A percentile compares a stretch with the other conserved stretches of the same genome.
phyloP scores from a whole-genome alignment of 2,888 invertebrate species.

The Diaphora mendica region DNA sequence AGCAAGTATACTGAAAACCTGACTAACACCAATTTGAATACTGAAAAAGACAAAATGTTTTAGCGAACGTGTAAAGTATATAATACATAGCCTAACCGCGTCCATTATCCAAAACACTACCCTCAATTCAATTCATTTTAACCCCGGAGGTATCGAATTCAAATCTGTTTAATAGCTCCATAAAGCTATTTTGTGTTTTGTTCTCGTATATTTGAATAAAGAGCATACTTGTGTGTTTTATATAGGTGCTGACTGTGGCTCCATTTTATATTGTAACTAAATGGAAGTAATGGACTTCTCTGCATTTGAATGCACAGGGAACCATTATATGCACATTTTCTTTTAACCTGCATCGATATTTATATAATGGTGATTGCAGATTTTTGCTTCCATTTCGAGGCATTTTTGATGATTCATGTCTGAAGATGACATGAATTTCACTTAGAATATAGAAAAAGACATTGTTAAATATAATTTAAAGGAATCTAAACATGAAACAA shows the following conservation, averaged over 20 bases:
- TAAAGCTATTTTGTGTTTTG: conserved; percentile 3
- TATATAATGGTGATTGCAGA: neutral
- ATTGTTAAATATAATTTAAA: neutral
- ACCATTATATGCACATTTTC: neutral
- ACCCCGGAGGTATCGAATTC: neutral
- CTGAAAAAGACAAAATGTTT: neutral
- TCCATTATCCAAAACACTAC: neutral
- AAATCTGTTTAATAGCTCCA: neutral
- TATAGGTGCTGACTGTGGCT: neutral
- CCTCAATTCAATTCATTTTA: neutral
- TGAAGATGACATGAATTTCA: neutral
- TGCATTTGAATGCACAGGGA: neutral
- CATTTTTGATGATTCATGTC: neutral
- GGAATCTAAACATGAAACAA: neutral
- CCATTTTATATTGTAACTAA: neutral
- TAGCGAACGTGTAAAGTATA: neutral
- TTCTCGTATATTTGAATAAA: neutral
- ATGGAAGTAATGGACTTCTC: neutral
- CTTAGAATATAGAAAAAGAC: no score
- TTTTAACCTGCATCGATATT: neutral
- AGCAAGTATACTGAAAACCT: neutral
- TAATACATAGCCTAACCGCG: neutral
- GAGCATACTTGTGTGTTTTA: neutral
- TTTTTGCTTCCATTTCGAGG: neutral
- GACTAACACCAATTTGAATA: neutral